Conservation (phyloP, 92 coral and sea anemone genomes). For the Epizoanthus illoricatus region DNA sequence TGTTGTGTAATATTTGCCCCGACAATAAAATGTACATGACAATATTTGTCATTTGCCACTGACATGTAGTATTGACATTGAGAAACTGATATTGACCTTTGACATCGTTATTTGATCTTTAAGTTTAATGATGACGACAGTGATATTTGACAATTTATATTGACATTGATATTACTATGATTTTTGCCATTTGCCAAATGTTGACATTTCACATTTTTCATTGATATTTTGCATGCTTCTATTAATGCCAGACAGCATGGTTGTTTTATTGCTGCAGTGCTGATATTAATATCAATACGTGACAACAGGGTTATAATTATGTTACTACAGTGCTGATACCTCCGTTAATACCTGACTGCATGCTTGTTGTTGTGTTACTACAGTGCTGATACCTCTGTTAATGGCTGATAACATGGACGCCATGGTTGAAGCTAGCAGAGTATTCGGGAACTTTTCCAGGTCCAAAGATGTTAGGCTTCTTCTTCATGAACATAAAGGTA, state of each 20-base stretch:
- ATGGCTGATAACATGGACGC: conserved; percentile 99
- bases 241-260: background rate
- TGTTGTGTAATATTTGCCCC: too few species aligned
- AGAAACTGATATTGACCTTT: too few species aligned
- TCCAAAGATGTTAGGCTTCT: conserved; percentile 74
- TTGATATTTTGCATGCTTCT: background rate
- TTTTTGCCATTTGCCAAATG: background rate
- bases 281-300: conserved; percentile 51
- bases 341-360: background rate
- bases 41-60: too few species aligned
- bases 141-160: background rate
- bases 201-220: background rate
- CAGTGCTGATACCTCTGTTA: conserved; percentile 82
- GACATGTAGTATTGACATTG: too few species aligned
- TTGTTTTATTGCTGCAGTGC: conserved; percentile 54
- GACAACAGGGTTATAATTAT: background rate
- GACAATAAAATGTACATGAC: too few species aligned
- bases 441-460: conserved; percentile 94
- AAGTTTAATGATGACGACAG: too few species aligned
- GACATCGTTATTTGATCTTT: too few species aligned
- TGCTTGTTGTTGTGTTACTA: conserved; percentile 9
- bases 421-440: conserved; percentile 93
- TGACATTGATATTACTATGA: background rate
- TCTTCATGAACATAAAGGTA: conserved; percentile 89
- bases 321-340: conserved; percentile 77